Conservation (phyloP, 2,113 vertebrate species). For the Talpa occidentalis region DNA sequence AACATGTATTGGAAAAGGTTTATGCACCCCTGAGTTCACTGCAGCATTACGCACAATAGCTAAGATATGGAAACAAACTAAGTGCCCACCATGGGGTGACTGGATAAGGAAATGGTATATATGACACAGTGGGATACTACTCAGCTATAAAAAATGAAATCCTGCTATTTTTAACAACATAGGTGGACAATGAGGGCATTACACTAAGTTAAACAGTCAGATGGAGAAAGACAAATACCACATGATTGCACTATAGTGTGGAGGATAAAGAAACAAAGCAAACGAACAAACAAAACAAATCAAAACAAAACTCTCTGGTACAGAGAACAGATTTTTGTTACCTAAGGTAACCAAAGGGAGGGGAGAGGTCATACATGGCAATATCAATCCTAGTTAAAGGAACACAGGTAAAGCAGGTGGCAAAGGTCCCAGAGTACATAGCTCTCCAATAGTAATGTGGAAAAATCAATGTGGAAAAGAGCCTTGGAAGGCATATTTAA, state of each 20-base stretch:
- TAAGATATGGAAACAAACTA: too few relatives aligned
- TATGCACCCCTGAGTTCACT: too few relatives aligned
- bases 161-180: background rate
- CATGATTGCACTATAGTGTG: background rate
- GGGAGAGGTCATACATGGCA: background rate
- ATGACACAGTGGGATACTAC: too few relatives aligned
- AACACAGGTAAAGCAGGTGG: background rate
- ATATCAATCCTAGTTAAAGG: background rate
- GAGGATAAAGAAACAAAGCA: background rate
- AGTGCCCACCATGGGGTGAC: too few relatives aligned
- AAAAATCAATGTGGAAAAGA: background rate
- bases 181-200: background rate
- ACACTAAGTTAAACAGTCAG: background rate
- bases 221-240: background rate
- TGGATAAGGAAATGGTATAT: too few relatives aligned
- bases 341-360: background rate
- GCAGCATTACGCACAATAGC: too few relatives aligned
- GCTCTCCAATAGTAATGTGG: background rate
- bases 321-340: background rate
- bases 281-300: background rate
- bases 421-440: background rate
- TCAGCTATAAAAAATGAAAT: background rate
- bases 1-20: background rate
- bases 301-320: background rate
- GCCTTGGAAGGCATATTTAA: background rate